phyloP scores from a whole-genome alignment of 2,888 invertebrate species.

The Acleris literana region DNA sequence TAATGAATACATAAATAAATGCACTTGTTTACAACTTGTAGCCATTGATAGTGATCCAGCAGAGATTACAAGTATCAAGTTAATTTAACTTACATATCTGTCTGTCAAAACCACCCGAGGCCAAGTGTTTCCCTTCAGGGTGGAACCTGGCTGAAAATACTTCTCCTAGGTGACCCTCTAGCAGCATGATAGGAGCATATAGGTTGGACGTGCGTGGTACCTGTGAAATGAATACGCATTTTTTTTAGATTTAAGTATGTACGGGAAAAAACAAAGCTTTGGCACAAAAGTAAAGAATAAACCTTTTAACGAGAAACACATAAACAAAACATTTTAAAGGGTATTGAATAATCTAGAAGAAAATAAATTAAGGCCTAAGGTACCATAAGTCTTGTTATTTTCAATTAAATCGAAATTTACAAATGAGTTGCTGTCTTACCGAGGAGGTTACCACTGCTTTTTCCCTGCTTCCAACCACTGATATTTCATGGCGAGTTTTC shows the following conservation, averaged over 20 bases:
- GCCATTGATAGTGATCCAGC: no score
- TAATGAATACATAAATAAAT: no score
- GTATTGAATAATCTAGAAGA: background rate
- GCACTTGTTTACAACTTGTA: no score
- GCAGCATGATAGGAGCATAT: slow-evolving; percentile 96
- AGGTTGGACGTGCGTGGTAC: slow-evolving; percentile 93
- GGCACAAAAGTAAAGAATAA: background rate
- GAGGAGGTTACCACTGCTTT: slow-evolving; percentile 88
- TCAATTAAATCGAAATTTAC: background rate
- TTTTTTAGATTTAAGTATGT: no score
- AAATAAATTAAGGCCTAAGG: background rate
- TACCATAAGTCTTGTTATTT: background rate
- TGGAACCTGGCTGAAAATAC: slow-evolving; percentile 97
- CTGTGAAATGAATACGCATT: slow-evolving; percentile 56
- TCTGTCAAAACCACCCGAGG: slow-evolving; percentile 97
- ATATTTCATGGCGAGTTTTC: slow-evolving; percentile 87
- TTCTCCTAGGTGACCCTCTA: slow-evolving; percentile 98
- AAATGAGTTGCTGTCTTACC: slow-evolving; percentile 75
- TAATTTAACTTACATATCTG: slow-evolving; percentile 91
- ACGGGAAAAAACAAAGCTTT: background rate
- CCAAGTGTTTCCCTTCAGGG: slow-evolving; percentile 97
- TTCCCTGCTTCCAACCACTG: slow-evolving; percentile 88
- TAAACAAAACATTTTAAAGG: no score
- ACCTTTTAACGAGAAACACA: no score
- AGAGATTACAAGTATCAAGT: background rate